phyloP scores from a whole-genome alignment of 2,797 vertebrate genomes.

The Octomys mimax region DNA sequence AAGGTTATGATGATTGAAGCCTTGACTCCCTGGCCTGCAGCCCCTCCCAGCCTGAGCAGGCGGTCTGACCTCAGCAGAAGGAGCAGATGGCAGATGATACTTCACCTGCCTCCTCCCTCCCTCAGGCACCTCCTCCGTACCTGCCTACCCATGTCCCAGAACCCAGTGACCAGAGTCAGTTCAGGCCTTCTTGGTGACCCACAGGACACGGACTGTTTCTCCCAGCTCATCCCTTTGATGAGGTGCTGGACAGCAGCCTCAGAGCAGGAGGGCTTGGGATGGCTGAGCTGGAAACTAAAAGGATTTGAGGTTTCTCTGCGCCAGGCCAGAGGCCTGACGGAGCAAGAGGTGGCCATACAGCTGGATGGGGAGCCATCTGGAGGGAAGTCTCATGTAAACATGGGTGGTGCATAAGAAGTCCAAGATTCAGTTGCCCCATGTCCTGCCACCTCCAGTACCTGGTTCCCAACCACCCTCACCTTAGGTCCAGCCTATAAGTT shows the following conservation, averaged over 20 bases:
- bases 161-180: not conserved
- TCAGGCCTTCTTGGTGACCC: not conserved
- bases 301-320: not conserved
- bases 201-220: not conserved
- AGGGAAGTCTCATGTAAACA: not conserved
- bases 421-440: not conserved
- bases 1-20: not conserved
- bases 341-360: not conserved
- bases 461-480: not conserved
- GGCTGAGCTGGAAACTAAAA: not conserved
- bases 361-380: not conserved
- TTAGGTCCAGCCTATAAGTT: not conserved
- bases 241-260: constrained; percentile 41
- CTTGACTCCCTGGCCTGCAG: not conserved
- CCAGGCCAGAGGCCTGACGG: not conserved
- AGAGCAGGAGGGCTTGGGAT: not conserved
- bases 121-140: not conserved
- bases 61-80: constrained; percentile 29
- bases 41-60: constrained; percentile 44
- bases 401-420: not conserved
- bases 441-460: not conserved
- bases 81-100: constrained; percentile 66
- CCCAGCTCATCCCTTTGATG: not conserved
- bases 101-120: constrained; percentile 40
- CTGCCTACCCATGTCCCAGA: not conserved